Evolutionary conservation across 2,888 invertebrate species (phyloP).

Genomic region (Stegophylla sp.): DNA sequence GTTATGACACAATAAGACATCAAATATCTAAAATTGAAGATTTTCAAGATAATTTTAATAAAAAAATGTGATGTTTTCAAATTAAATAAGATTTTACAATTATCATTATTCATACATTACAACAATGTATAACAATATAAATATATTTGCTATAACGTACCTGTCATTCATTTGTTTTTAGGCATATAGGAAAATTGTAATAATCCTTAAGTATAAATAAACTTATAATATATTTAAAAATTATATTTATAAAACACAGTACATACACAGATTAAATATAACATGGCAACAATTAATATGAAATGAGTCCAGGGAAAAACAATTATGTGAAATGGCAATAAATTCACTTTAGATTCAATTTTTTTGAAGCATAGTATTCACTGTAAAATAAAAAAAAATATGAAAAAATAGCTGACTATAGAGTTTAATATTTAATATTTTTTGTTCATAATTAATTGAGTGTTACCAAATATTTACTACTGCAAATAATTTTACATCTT

Average conservation of each 20-base stretch:
- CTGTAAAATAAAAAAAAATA: too few relatives aligned
- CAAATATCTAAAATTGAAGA: background rate
- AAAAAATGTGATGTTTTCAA: background rate
- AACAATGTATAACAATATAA: background rate
- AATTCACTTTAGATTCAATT: background rate
- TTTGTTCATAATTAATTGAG: too few relatives aligned
- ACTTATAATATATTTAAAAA: background rate
- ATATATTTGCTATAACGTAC: background rate
- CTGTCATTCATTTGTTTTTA: constrained; percentile 30
- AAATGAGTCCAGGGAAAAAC: constrained; percentile 1
- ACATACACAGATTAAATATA: constrained; percentile 17
- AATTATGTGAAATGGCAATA: background rate
- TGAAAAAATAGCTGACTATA: too few relatives aligned
- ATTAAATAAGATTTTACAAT: constrained; percentile 18
- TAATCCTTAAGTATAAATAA: background rate
- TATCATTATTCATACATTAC: background rate
- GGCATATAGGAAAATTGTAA: background rate
- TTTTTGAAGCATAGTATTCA: too few relatives aligned
- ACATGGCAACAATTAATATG: constrained; percentile 44
- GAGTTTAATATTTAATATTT: too few relatives aligned
- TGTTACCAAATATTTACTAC: too few relatives aligned
- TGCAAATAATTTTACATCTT: too few relatives aligned
- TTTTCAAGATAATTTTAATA: background rate
- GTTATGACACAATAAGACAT: constrained; percentile 15
- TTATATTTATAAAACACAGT: constrained; percentile 19